Conservation (phyloP, 2,113 vertebrate genomes). For the Bujurquina vittata region DNA sequence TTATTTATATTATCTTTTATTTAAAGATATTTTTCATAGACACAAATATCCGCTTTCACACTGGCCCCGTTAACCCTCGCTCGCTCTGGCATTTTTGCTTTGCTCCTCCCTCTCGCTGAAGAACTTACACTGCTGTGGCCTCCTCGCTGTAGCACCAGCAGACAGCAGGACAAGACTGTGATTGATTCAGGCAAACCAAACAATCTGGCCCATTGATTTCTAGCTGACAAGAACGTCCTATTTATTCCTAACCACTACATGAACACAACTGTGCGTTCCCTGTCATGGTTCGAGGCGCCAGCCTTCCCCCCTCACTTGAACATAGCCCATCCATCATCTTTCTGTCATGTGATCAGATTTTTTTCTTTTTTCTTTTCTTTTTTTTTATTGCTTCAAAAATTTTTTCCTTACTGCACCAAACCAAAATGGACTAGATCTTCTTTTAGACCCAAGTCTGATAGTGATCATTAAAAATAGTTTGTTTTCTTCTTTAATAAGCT, state of each 20-base stretch:
- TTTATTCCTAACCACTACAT: constrained; percentile 52
- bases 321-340: constrained; percentile 36
- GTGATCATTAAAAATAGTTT: neutral
- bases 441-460: neutral
- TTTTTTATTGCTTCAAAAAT: neutral
- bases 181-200: constrained; percentile 77
- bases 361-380: neutral
- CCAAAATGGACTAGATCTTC: neutral
- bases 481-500: too few relatives aligned
- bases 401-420: neutral
- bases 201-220: constrained; percentile 78
- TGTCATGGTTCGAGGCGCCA: constrained; percentile 19
- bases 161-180: constrained; percentile 74
- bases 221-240: constrained; percentile 56
- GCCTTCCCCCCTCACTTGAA: neutral
- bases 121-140: constrained; percentile 7
- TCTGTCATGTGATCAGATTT: constrained; percentile 15
- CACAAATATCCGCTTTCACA: neutral
- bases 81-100: constrained; percentile 55
- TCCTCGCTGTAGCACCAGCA: constrained; percentile 26
- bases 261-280: constrained; percentile 38
- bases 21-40: constrained; percentile 4
- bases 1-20: neutral
- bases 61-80: constrained; percentile 51
- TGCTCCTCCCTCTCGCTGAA: constrained; percentile 46